Evolutionary conservation across 2,797 vertebrate genomes (phyloP), one percentile per base, ranked within the genome.

Genomic region (Podarcis lilfordi): DNA sequence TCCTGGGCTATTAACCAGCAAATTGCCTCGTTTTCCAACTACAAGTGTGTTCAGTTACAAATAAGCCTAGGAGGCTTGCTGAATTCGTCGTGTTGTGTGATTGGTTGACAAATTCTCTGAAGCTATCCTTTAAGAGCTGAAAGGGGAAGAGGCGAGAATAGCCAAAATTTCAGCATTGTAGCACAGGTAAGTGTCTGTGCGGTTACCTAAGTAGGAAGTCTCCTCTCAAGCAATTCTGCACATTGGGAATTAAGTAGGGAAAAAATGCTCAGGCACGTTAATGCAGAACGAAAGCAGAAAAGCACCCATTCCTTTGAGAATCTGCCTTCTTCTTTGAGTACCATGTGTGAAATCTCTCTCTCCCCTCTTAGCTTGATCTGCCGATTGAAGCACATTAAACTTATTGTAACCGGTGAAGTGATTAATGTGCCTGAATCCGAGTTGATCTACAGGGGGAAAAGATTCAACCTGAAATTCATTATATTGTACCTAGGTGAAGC

Each of bases 401-500:
- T 86, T 40, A 35, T 80, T 84, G 32, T 68, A 84, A 80, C 55
- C 27, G 55, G 66, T 82, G 25, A 77, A 68, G 81, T 84, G 68
- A 87, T 90, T 86, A 89, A 86, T 84, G 89, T 80, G 19, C 55
- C 69, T 83, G 66, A 87, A 37, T 80, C 82, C 80, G 25, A 72
- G 64, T 37, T 84, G 81, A 87, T 84, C 81, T 80, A 64, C 40
- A 72, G 25, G 55, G 40, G 35, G n/a, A 27, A 84, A 40, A 71
- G 75, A 74, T 80, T 66, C 75, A 66, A 80, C 55, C 25, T 37
- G 89, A 74, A 86, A 87, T 32, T 86, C 68, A 80, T 66, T 84
- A 79, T 79, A 75, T 80, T 50, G 80, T 80, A 23, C n/a, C 55
- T 50, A 74, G 68, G 69, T 79, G 72, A 83, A 79, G 27, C 23